A percentile compares a stretch with the other conserved stretches of the same genome.
phyloP scores from a whole-genome alignment of 1,140 invertebrate genomes.

The Drosophila mayri region DNA sequence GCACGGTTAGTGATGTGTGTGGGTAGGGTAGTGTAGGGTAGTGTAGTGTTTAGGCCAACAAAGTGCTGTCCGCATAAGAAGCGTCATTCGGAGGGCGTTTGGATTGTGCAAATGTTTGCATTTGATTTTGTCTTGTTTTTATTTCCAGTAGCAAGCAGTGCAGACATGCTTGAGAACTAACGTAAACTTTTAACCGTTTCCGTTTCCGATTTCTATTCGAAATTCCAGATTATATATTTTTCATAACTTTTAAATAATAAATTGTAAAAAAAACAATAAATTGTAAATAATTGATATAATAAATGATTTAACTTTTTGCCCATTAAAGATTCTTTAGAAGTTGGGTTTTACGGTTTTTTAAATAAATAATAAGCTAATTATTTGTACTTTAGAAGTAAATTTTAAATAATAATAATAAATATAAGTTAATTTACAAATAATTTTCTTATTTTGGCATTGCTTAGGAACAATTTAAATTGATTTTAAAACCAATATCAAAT shows the following conservation, averaged over 20 bases:
- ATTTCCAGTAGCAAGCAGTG: conserved; percentile 7
- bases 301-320: too few species aligned
- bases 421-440: too few species aligned
- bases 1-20: conserved; percentile 41
- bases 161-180: conserved; percentile 22
- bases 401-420: too few species aligned
- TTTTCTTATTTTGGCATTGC: background rate
- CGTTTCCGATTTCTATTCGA: background rate
- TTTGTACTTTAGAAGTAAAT: too few species aligned
- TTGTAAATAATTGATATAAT: too few species aligned
- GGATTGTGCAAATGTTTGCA: conserved; percentile 36
- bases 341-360: too few species aligned
- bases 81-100: background rate
- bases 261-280: too few species aligned
- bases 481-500: background rate
- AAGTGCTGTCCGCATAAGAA: conserved; percentile 19
- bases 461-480: background rate
- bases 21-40: conserved; percentile 12
- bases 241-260: too few species aligned
- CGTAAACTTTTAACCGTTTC: conserved; percentile 1
- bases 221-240: too few species aligned
- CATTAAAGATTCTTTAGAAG: background rate
- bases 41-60: conserved; percentile 24
- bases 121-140: conserved; percentile 34
- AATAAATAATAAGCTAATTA: too few species aligned